These are phyloP conservation scores for Hestina assimilis DNA, from an alignment of 1,140 invertebrate species.

Conservation along the genomic window DNA sequence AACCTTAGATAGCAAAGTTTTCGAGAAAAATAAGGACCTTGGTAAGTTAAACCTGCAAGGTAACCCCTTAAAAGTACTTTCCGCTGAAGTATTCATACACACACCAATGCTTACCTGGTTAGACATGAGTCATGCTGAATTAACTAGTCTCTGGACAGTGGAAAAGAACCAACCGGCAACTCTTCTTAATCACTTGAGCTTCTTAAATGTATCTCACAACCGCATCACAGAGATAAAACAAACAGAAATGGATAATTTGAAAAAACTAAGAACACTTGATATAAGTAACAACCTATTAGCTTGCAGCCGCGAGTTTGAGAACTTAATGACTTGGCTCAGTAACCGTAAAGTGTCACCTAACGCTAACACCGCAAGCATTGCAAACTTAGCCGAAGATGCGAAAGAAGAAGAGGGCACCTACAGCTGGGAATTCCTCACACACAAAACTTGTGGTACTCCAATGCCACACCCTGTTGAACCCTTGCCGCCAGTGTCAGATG, in stretches of 20 bases:
- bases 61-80: conserved; percentile 83
- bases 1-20: conserved; percentile 80
- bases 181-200: conserved; percentile 74
- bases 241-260: conserved; percentile 79
- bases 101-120: conserved; percentile 68
- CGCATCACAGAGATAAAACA: conserved; percentile 78
- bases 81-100: conserved; percentile 82
- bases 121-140: conserved; percentile 83
- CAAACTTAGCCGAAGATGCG: conserved; percentile 68
- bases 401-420: conserved; percentile 57
- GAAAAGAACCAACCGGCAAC: conserved; percentile 60
- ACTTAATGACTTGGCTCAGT: conserved; percentile 80
- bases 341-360: conserved; percentile 72
- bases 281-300: conserved; percentile 82
- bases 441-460: conserved; percentile 60
- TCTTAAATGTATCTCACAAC: conserved; percentile 80
- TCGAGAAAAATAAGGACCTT: conserved; percentile 81
- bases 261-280: conserved; percentile 81
- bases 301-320: conserved; percentile 80
- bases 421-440: conserved; percentile 69
- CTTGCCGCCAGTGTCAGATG: conserved; percentile 58
- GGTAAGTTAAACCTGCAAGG: conserved; percentile 83
- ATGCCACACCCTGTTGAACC: conserved; percentile 51
- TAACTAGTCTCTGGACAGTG: conserved; percentile 82
- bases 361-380: conserved; percentile 60